A percentile compares a stretch with the other conserved stretches of the same genome.
Conservation (phyloP, 1,140 invertebrate species). For the Maconellicoccus hirsutus region DNA sequence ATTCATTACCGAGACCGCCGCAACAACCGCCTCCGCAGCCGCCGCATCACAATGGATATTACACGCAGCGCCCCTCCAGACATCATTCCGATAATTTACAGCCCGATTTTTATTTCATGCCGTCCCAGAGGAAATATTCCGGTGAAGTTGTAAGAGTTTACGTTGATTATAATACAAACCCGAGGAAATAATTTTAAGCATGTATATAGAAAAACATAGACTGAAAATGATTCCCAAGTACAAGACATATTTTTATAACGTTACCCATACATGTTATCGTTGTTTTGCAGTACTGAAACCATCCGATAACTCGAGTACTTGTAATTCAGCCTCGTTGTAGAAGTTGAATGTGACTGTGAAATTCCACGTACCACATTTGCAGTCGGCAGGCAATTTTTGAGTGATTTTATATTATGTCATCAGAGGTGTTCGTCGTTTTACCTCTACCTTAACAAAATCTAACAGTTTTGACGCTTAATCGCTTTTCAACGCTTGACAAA, state of each 20-base stretch:
- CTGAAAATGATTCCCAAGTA: background rate
- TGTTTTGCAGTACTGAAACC: constrained; percentile 8
- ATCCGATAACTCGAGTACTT: background rate
- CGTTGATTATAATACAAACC: constrained; percentile 61
- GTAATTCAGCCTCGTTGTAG: background rate
- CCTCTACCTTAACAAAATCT: background rate
- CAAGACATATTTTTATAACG: background rate
- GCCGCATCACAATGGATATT: constrained; percentile 38
- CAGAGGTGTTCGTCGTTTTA: too few relatives aligned
- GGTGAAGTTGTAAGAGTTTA: constrained; percentile 84
- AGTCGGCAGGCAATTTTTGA: background rate
- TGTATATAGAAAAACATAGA: background rate
- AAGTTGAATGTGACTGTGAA: background rate
- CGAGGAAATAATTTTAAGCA: constrained; percentile 34
- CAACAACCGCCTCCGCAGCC: constrained; percentile 31
- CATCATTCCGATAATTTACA: constrained; percentile 37
- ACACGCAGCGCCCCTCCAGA: constrained; percentile 37
- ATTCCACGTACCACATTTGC: background rate
- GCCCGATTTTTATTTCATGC: constrained; percentile 91
- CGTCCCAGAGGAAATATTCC: constrained; percentile 81
- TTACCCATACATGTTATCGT: constrained; percentile 6
- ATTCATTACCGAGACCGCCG: constrained; percentile 38
- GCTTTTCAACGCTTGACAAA: background rate
- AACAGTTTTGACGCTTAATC: background rate
- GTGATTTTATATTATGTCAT: background rate